These are phyloP conservation scores for Meteorus colon DNA, from an alignment of 2,888 invertebrate species.

Conservation along the genomic window DNA sequence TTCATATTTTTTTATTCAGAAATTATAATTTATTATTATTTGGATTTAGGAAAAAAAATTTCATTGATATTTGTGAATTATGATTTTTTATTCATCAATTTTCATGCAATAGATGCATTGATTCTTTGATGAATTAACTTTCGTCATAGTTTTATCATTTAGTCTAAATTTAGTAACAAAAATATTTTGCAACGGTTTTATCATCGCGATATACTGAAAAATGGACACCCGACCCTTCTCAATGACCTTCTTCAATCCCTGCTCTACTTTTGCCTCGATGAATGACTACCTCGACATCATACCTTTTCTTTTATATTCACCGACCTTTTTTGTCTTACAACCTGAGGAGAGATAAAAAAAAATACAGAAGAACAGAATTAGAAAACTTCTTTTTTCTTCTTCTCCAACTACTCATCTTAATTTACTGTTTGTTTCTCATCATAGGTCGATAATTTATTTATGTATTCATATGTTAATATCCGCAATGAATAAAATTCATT, in stretches of 20 bases:
- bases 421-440: not conserved
- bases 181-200: slow-evolving; percentile 12
- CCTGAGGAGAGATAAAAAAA: not conserved
- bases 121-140: not conserved
- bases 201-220: slow-evolving; percentile 16
- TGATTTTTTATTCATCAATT: not conserved
- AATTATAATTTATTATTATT: too few species aligned
- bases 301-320: slow-evolving; percentile 11
- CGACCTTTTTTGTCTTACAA: not conserved
- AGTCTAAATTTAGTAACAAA: slow-evolving; percentile 32
- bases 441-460: not conserved
- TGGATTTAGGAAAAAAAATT: too few species aligned
- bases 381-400: not conserved
- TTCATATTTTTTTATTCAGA: too few species aligned
- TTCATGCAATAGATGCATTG: not conserved
- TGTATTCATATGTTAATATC: not conserved
- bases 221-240: slow-evolving; percentile 32
- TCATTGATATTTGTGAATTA: not conserved
- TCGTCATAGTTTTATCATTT: not conserved
- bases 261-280: slow-evolving; percentile 37
- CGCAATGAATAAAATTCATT: not conserved
- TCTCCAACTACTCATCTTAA: not conserved
- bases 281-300: slow-evolving; percentile 41
- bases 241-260: slow-evolving; percentile 21
- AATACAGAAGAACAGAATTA: not conserved